Evolutionary conservation across 2,888 invertebrate genomes (phyloP).

Genomic region (Malthinus seriepunctatus): DNA sequence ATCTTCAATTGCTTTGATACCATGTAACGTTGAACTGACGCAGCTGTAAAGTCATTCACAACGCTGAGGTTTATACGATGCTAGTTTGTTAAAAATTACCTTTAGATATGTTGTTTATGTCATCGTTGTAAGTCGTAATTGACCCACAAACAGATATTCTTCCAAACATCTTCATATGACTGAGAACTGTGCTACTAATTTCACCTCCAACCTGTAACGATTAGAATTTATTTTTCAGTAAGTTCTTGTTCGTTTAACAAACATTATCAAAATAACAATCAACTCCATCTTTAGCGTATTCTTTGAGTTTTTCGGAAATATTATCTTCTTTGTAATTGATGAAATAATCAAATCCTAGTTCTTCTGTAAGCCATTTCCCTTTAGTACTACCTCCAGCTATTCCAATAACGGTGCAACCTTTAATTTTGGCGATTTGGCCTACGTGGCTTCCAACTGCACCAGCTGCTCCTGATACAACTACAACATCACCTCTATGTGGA

Average conservation of each 20-base stretch:
- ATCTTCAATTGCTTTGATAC: constrained; percentile 63
- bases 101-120: constrained; percentile 35
- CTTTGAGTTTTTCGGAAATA: constrained; percentile 58
- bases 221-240: too few species aligned
- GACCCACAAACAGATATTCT: constrained; percentile 69
- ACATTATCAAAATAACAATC: constrained; percentile 82
- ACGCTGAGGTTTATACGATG: neutral
- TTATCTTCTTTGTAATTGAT: constrained; percentile 73
- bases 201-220: constrained; percentile 65
- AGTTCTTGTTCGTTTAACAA: too few species aligned
- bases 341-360: constrained; percentile 69
- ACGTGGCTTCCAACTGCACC: constrained; percentile 79
- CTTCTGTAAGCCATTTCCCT: constrained; percentile 66
- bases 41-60: constrained; percentile 39
- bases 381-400: constrained; percentile 74
- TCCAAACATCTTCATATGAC: constrained; percentile 66
- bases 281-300: constrained; percentile 68
- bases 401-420: constrained; percentile 72
- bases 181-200: constrained; percentile 61
- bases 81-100: constrained; percentile 17
- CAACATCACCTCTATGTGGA: constrained; percentile 72
- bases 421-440: constrained; percentile 77
- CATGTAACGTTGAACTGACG: constrained; percentile 60
- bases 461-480: constrained; percentile 76
- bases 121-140: constrained; percentile 65